Evolutionary conservation across 2,113 vertebrate genomes (phyloP).

Genomic region (Eolophus roseicapilla): DNA sequence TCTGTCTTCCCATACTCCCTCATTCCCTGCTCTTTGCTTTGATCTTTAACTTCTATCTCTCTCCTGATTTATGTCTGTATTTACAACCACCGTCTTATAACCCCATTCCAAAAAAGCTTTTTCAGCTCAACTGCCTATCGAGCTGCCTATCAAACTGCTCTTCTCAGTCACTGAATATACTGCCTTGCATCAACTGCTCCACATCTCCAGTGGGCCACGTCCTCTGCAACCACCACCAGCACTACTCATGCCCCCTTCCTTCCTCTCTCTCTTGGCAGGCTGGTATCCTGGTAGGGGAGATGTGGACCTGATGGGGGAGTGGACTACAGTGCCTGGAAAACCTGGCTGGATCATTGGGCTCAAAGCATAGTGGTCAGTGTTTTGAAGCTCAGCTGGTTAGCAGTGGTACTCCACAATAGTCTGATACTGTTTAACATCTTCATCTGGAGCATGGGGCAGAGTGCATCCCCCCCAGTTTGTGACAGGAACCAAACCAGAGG

Average conservation of each 20-base stretch:
- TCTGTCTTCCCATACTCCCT: neutral
- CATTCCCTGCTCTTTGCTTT: neutral
- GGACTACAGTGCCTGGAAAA: neutral
- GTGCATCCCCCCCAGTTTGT: neutral
- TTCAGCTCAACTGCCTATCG: neutral
- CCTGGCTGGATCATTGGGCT: neutral
- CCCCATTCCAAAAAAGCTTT: neutral
- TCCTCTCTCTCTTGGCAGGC: too few relatives aligned
- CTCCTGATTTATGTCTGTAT: neutral
- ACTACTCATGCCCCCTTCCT: neutral
- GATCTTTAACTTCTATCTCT: neutral
- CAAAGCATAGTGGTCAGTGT: neutral
- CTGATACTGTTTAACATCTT: neutral
- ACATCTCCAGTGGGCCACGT: accelerated
- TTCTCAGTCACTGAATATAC: neutral
- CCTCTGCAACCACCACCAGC: neutral
- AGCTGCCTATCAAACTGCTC: neutral
- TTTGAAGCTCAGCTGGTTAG: neutral
- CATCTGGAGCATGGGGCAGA: neutral
- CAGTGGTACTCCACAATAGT: neutral
- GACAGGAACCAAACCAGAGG: neutral
- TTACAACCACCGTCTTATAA: neutral
- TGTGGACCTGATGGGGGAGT: accelerated
- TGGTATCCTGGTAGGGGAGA: too few relatives aligned
- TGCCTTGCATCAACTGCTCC: neutral